Conservation (phyloP, 2,113 vertebrate genomes). For the Chloropsis hardwickii region DNA sequence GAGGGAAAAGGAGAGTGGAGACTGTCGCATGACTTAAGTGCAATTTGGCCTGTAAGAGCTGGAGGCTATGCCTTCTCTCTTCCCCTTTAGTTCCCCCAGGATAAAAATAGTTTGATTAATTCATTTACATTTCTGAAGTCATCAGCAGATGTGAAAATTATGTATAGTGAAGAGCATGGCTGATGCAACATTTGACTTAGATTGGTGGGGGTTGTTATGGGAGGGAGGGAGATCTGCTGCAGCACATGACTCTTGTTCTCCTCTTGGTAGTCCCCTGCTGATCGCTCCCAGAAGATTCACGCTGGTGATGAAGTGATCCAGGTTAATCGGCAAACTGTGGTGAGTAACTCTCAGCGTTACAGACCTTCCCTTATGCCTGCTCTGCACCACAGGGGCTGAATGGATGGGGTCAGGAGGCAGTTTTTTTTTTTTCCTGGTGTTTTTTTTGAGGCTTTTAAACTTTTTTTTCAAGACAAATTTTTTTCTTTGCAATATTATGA, state of each 20-base stretch:
- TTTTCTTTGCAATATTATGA: background rate
- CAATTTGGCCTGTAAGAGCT: background rate
- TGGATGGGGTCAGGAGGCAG: background rate
- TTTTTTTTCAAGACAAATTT: background rate
- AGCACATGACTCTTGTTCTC: background rate
- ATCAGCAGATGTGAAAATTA: background rate
- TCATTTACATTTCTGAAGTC: background rate
- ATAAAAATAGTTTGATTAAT: background rate
- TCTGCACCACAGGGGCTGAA: background rate
- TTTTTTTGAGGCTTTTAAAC: background rate
- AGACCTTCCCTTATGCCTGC: background rate
- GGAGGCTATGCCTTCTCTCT: background rate
- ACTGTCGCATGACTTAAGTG: background rate
- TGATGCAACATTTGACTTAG: background rate
- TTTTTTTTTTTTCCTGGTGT: background rate
- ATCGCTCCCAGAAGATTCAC: slow-evolving; percentile 92
- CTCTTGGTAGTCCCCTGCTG: slow-evolving; percentile 86
- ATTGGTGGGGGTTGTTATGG: background rate
- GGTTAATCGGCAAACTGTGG: slow-evolving; percentile 94
- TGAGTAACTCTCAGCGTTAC: slow-evolving; percentile 66
- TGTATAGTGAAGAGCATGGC: background rate
- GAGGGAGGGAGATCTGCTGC: background rate
- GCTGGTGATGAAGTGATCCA: slow-evolving; percentile 96
- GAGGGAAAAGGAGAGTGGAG: background rate
- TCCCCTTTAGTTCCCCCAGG: background rate